Conservation (phyloP, 2,797 vertebrate species). For the Cephalopachus bancanus region DNA sequence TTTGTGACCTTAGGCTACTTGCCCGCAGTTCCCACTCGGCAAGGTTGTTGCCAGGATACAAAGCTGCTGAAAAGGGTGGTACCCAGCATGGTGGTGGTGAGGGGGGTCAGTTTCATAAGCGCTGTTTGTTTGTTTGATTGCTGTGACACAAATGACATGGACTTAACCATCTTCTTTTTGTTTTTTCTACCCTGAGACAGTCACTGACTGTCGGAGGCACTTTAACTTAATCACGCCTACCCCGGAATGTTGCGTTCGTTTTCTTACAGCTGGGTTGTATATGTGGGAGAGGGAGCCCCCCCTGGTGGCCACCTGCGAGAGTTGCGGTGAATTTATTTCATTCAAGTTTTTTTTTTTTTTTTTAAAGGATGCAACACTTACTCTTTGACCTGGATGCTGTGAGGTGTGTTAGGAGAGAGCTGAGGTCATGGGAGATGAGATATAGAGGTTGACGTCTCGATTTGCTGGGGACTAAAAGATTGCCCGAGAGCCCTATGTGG, state of each 20-base stretch:
- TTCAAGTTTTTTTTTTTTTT: neutral
- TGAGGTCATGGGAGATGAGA: neutral
- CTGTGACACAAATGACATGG: neutral
- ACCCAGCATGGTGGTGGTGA: neutral
- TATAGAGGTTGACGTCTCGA: neutral
- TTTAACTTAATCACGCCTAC: neutral
- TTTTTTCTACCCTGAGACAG: neutral
- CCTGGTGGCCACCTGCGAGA: constrained; percentile 65
- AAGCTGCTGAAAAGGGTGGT: no score
- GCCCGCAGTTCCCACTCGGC: neutral
- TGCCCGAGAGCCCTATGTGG: neutral
- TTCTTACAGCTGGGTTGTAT: neutral
- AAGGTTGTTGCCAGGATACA: neutral
- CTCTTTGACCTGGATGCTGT: neutral
- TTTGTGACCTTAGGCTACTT: neutral
- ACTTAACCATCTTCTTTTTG: neutral
- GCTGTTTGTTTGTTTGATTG: neutral
- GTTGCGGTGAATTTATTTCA: constrained; percentile 38
- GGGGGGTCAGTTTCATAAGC: neutral
- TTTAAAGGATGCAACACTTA: neutral
- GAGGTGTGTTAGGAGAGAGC: neutral
- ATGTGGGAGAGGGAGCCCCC: constrained; percentile 52
- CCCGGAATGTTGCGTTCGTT: neutral
- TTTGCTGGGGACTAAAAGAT: neutral
- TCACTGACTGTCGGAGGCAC: rapidly evolving